Evolutionary conservation across 2,888 invertebrate species (phyloP).

Genomic region (Melinopterus prodromus): DNA sequence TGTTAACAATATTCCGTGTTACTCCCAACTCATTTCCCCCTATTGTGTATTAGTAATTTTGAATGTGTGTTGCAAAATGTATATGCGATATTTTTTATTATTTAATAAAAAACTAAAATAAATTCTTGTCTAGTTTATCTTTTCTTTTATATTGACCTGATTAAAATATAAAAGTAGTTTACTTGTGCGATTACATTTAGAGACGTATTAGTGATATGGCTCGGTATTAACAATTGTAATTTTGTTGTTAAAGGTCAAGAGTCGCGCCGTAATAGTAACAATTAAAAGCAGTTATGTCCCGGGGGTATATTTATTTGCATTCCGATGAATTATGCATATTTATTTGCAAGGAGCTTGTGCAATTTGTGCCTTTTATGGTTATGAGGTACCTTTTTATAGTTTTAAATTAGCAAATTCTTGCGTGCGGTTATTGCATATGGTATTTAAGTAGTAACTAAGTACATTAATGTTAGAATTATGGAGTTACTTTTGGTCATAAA

Average conservation of each 20-base stretch:
- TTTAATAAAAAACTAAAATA: neutral
- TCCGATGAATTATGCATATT: neutral
- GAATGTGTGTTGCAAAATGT: neutral
- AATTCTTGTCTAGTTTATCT: neutral
- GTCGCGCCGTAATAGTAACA: neutral
- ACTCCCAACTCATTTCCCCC: neutral
- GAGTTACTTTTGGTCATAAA: no score
- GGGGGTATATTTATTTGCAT: neutral
- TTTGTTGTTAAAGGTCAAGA: slow-evolving; percentile 4
- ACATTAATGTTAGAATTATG: no score
- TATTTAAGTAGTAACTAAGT: neutral
- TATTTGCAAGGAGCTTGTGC: neutral
- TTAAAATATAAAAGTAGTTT: no score
- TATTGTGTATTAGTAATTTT: neutral
- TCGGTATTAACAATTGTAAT: neutral
- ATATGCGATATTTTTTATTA: neutral
- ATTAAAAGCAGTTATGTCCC: slow-evolving; percentile 4
- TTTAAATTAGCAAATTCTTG: neutral
- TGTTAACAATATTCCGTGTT: neutral
- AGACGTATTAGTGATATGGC: neutral
- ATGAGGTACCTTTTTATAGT: neutral
- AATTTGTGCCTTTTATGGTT: neutral
- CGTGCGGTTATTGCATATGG: neutral
- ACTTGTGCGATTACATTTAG: neutral
- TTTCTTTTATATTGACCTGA: neutral